Evolutionary conservation across 1,140 invertebrate species (phyloP), one percentile per base, ranked within the genome.

Genomic region (Colletes latitarsis): DNA sequence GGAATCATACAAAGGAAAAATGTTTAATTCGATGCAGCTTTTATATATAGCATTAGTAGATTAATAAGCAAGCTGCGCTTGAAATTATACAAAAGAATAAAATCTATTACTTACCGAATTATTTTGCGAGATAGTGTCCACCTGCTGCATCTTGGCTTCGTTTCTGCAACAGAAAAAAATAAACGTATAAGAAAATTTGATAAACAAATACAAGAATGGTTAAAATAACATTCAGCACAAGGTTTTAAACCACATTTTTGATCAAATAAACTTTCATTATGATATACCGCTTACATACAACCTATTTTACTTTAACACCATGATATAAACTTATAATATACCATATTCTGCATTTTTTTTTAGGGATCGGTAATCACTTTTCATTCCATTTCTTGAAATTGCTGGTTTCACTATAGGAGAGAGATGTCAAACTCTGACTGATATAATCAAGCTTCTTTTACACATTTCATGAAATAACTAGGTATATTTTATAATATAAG

Each of bases 131-230:
- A 94, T 92, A 77, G 93, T 91, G 83, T 95, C 94, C 89, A 94
- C 94, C 93, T 95, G 94, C 93, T 95, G 94, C 94, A 95, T 95
- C 86, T 94, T 94, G 93, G 85, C 87, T 92, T 92, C 90, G 84
- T 81, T 92, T 91, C 93, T 94, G 90, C n/a, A 93, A 92, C 82
- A 87, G 79, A 91, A 91, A 91, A 53, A 86, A 46, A 58, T 71
- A 57, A 64, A 15, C 21, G 21, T 39, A 19, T 82, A 46, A 82
- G 39, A 53, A 77, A 69, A 21, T 66, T 73, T 63, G 8, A 21
- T 14, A 67, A 60, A 68, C 5, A 53, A 53, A n/a, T 39, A 60
- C 14, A 43, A 19, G 15, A 49, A 17, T 19, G 9, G 49, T 75
- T 52, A 67, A 67, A 52, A n/a, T 68, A 75, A 41, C 21, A 58